Evolutionary conservation across 2,113 vertebrate genomes (phyloP).

Genomic region (Brachypodius melanocephalos): DNA sequence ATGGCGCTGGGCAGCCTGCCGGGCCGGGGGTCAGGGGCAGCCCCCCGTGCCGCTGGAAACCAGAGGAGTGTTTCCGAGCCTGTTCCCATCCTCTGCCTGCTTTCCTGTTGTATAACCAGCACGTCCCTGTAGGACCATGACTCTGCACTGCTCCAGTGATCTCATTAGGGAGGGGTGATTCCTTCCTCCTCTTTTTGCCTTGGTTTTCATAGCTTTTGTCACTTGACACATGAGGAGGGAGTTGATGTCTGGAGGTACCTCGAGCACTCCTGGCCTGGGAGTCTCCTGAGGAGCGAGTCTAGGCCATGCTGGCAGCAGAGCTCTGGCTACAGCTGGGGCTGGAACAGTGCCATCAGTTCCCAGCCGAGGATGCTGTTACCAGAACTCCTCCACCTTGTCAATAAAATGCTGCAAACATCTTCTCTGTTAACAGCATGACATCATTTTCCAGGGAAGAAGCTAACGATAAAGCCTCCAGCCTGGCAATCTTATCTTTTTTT

Average conservation of each 20-base stretch:
- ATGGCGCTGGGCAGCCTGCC: neutral
- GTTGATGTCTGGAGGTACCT: conserved; percentile 25
- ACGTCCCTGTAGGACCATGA: conserved; percentile 34
- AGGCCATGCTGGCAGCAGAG: neutral
- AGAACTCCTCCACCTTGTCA: conserved; percentile 67
- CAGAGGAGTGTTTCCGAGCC: neutral
- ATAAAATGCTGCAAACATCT: conserved; percentile 59
- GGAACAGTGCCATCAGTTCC: conserved; percentile 45
- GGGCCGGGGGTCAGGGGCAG: neutral
- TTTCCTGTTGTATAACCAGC: conserved; percentile 26
- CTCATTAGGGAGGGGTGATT: conserved; percentile 42
- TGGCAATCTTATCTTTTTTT: conserved; percentile 7
- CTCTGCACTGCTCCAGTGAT: conserved; percentile 52
- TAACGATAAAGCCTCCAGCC: conserved; percentile 16
- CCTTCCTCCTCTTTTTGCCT: neutral
- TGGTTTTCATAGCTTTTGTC: neutral
- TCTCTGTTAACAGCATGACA: conserved; percentile 54
- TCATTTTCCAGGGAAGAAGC: conserved; percentile 57
- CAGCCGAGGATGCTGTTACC: conserved; percentile 64
- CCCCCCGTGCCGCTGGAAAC: neutral
- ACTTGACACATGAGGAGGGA: conserved; percentile 33
- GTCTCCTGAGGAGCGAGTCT: neutral
- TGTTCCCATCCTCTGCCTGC: neutral
- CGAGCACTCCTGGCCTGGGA: neutral
- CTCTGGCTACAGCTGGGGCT: conserved; percentile 44